Evolutionary conservation across 2,797 vertebrate species (phyloP).

Genomic region (Danio choprae): DNA sequence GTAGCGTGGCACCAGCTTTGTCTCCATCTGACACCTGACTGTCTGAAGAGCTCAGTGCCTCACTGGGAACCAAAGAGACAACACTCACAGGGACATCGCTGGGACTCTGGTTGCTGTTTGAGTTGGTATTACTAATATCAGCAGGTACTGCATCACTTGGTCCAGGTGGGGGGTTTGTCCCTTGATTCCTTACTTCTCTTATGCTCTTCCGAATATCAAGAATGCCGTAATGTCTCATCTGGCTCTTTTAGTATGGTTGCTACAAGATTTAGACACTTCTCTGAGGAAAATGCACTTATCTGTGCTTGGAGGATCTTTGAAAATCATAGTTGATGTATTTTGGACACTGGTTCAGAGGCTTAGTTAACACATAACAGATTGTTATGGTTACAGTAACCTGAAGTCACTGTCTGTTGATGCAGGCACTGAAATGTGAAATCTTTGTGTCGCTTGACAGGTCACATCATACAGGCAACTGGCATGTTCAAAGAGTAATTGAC

Average conservation of each 20-base stretch:
- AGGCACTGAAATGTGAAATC: slow-evolving; percentile 49
- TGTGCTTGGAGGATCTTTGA: neutral
- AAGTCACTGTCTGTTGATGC: neutral
- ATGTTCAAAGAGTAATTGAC: neutral
- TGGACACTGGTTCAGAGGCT: neutral
- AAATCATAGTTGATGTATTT: slow-evolving; percentile 5
- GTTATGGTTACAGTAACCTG: slow-evolving; percentile 3
- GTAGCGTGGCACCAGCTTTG: slow-evolving; percentile 78
- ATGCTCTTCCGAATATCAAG: slow-evolving; percentile 33
- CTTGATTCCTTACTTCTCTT: neutral
- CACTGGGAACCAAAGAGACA: slow-evolving; percentile 70
- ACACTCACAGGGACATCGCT: slow-evolving; percentile 75
- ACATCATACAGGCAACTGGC: neutral
- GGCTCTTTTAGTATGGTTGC: neutral
- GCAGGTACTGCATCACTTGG: neutral
- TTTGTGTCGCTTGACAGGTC: neutral
- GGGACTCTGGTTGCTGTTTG: slow-evolving; percentile 22
- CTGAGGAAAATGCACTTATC: neutral
- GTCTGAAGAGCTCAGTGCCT: slow-evolving; percentile 66
- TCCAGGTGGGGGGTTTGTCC: slow-evolving; percentile 22
- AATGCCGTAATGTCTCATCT: slow-evolving; percentile 19
- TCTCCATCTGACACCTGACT: slow-evolving; percentile 74
- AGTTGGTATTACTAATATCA: neutral
- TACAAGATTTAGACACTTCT: neutral
- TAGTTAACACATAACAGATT: slow-evolving; percentile 51